Evolutionary conservation across 2,113 vertebrate genomes (phyloP).

Genomic region (Lanius collurio): DNA sequence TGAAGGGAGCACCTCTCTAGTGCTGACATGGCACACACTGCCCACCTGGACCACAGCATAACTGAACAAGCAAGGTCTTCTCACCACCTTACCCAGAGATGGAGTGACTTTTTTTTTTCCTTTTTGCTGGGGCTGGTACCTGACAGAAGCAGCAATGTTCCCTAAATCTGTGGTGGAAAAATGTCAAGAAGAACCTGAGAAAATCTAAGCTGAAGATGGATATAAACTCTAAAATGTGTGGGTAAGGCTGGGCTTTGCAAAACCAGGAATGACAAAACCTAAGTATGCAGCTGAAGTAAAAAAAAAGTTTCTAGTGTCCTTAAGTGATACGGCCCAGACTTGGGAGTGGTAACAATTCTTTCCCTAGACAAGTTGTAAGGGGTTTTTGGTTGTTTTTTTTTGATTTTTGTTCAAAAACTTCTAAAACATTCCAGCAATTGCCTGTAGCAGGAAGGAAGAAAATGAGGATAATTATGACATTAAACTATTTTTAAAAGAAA

Average conservation of each 20-base stretch:
- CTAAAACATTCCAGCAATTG: conserved; percentile 5
- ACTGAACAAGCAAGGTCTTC: not conserved
- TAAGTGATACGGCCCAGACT: not conserved
- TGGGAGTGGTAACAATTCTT: not conserved
- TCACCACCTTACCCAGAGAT: accelerated
- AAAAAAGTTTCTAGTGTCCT: not conserved
- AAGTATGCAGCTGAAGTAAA: not conserved
- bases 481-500: conserved; percentile 38
- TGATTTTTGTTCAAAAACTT: not conserved
- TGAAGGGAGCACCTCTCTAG: not conserved
- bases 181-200: not conserved
- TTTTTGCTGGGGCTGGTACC: not conserved
- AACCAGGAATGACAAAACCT: not conserved
- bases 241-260: not conserved
- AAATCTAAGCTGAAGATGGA: not conserved
- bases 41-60: not conserved
- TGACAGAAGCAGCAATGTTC: not conserved
- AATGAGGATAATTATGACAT: conserved; percentile 52
- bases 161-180: not conserved
- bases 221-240: not conserved
- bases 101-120: not conserved
- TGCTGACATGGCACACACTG: not conserved
- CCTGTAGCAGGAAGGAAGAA: conserved; percentile 59
- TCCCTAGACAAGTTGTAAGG: not conserved
- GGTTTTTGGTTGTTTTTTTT: not conserved